Conservation (phyloP, 2,113 vertebrate species). For the Paraplagusia blochii region DNA sequence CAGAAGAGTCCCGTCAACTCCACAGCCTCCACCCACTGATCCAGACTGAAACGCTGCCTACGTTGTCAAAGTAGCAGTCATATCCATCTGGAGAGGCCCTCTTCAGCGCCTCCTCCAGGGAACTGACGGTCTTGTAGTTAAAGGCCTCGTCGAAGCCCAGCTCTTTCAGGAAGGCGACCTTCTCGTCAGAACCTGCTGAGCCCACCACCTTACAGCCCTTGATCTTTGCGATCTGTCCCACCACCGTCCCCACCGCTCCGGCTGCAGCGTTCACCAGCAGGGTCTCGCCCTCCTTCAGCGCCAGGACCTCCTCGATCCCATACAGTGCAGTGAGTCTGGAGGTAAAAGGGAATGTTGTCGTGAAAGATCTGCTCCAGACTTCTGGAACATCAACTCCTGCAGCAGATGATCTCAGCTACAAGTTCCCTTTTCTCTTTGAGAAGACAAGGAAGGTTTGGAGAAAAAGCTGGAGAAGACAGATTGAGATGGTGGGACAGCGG, state of each 20-base stretch:
- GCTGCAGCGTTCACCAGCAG: constrained; percentile 86
- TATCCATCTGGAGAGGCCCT: constrained; percentile 84
- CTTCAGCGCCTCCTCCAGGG: constrained; percentile 80
- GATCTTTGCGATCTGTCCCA: constrained; percentile 86
- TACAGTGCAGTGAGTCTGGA: constrained; percentile 84
- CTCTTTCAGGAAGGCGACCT: constrained; percentile 82
- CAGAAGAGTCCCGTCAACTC: background rate
- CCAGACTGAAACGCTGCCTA: constrained; percentile 35
- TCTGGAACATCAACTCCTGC: background rate
- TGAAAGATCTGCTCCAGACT: background rate
- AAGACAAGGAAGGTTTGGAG: no score
- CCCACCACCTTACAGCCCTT: constrained; percentile 88
- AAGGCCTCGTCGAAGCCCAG: constrained; percentile 85
- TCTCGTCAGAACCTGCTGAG: constrained; percentile 80
- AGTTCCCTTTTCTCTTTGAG: no score
- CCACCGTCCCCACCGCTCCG: constrained; percentile 84
- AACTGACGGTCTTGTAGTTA: constrained; percentile 85
- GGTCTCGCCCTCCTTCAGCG: constrained; percentile 79
- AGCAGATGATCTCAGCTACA: constrained; percentile 8
- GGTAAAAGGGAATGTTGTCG: background rate
- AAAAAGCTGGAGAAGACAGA: no score
- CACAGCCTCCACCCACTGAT: background rate
- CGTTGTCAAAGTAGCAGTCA: constrained; percentile 89
- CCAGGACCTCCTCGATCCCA: constrained; percentile 81
- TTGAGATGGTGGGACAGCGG: no score